A percentile compares a stretch with the other conserved stretches of the same genome.
Evolutionary conservation across 2,888 invertebrate genomes (phyloP).

Genomic region (Tipula vernalis): DNA sequence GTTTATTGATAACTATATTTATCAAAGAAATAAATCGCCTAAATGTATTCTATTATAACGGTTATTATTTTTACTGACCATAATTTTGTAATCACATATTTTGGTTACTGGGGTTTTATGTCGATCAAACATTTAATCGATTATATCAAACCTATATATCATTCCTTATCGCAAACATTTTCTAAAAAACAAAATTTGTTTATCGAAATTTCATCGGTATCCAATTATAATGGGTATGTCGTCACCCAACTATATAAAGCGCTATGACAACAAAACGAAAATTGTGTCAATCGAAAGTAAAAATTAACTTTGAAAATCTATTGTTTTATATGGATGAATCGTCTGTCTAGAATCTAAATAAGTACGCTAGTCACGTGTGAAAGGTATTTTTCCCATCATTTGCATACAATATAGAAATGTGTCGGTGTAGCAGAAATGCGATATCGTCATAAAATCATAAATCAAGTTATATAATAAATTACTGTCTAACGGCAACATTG

Average conservation of each 20-base stretch:
- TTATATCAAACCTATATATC: no score
- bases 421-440: not conserved
- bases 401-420: not conserved
- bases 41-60: no score
- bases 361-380: not conserved
- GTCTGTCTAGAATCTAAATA: not conserved
- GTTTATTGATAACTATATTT: no score
- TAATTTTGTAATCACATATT: no score
- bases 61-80: not conserved
- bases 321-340: not conserved
- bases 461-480: not conserved
- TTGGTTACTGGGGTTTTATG: not conserved
- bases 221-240: no score
- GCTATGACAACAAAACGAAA: not conserved
- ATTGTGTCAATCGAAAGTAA: not conserved
- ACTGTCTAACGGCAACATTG: not conserved
- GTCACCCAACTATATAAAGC: no score
- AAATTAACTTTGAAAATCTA: not conserved
- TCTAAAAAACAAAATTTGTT: not conserved
- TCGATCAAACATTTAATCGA: not conserved
- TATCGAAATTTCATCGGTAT: not conserved
- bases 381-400: not conserved
- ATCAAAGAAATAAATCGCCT: no score
- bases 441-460: not conserved
- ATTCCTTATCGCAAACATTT: not conserved